Evolutionary conservation across 2,888 invertebrate genomes (phyloP).

Genomic region (Callyntrura guangdongensis): DNA sequence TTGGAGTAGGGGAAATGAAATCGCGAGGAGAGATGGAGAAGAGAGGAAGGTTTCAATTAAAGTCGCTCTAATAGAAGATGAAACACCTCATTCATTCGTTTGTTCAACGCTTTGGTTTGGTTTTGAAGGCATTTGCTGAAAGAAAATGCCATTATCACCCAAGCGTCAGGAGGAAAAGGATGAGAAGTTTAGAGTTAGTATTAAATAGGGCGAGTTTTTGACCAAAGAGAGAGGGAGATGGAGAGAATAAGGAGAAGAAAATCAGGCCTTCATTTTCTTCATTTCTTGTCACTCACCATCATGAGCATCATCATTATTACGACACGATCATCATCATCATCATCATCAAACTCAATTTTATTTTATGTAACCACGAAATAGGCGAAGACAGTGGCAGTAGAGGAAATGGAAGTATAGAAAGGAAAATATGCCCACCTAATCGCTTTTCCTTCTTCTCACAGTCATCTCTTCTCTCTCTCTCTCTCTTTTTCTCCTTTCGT

Average conservation of each 20-base stretch:
- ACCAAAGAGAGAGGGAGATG: conserved; percentile 9
- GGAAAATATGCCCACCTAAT: not conserved
- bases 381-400: not conserved
- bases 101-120: not conserved
- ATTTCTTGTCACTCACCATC: conserved; percentile 29
- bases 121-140: not conserved
- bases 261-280: conserved; percentile 8
- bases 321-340: too few species aligned
- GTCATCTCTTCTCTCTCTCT: conserved; percentile 14
- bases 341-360: too few species aligned
- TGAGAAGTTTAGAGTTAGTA: not conserved
- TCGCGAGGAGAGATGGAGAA: not conserved
- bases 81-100: conserved; percentile 33
- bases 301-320: not conserved
- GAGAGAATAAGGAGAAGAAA: not conserved
- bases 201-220: not conserved
- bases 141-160: conserved; percentile 34
- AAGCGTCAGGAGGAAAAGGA: not conserved
- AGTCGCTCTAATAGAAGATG: conserved; percentile 51
- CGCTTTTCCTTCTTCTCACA: conserved; percentile 22
- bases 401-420: not conserved
- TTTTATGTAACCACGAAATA: too few species aligned
- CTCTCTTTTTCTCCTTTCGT: not conserved
- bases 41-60: conserved; percentile 62
- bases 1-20: not conserved